Evolutionary conservation across 2,113 vertebrate genomes (phyloP).

Genomic region (Cairina moschata): DNA sequence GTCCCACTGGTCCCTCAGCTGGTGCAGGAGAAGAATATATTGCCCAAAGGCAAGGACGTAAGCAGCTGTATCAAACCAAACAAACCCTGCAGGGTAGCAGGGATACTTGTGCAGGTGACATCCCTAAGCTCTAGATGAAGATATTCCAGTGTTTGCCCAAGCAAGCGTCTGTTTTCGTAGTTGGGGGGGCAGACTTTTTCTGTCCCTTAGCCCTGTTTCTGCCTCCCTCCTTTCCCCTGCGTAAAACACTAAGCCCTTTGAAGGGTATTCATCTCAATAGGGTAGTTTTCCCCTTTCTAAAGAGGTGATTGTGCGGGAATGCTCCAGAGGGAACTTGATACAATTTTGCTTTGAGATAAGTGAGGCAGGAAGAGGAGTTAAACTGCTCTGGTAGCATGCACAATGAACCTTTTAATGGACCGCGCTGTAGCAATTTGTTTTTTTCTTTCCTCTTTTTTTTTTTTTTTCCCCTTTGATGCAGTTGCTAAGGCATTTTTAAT

Average conservation of each 20-base stretch:
- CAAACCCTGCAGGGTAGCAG: too few relatives aligned
- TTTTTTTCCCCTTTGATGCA: slow-evolving; percentile 50
- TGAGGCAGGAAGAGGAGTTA: slow-evolving; percentile 65
- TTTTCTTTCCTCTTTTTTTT: not conserved
- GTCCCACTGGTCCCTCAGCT: not conserved
- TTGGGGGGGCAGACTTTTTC: not conserved
- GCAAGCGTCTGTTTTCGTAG: not conserved
- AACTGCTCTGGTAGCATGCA: slow-evolving; percentile 53
- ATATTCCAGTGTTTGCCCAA: not conserved
- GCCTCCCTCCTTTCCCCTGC: not conserved
- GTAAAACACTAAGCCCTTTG: slow-evolving; percentile 53
- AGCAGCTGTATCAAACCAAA: not conserved
- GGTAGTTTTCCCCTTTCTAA: slow-evolving; percentile 36
- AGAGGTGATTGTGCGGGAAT: slow-evolving; percentile 52
- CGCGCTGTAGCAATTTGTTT: not conserved
- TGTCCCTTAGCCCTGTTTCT: not conserved
- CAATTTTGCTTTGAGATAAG: slow-evolving; percentile 68
- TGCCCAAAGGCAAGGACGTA: not conserved
- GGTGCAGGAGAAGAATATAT: not conserved
- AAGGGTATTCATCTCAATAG: slow-evolving; percentile 49
- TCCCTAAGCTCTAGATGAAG: not conserved
- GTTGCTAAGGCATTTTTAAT: slow-evolving; percentile 66
- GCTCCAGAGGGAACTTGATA: slow-evolving; percentile 53
- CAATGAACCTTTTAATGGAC: slow-evolving; percentile 64
- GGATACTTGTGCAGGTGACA: too few relatives aligned